Base-by-base conservation (phyloP, 2,797 vertebrate species). In the Leptodactylus fallax region DNA sequence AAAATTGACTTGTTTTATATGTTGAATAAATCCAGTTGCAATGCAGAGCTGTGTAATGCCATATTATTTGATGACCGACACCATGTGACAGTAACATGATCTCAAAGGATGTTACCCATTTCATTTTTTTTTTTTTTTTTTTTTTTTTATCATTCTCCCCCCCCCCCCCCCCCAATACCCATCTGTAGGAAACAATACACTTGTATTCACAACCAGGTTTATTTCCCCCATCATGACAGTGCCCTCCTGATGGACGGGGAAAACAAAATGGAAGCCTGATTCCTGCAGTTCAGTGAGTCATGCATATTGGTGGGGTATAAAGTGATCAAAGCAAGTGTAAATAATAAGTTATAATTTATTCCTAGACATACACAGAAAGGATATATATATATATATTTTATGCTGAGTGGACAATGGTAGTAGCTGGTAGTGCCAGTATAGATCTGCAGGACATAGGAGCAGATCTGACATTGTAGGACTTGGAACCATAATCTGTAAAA, bases 261-360 rank as follows among this genome's bases (percentile, higher is more conserved):
- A 47, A 77, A 82, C 17, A 76, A 79, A 13, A 67, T 60, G 45
- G 36, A 47, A 27, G 19, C 19, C 63, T 14, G n/a, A 36, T 27
- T n/a, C 3, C 53, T 60, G 51, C 8, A 17, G 3, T 74, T 45
- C 53, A 58, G 82, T 53, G 27, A 49, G 7, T 71, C 53, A 81
- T 71, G 65, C 63, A 67, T 79, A 45, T 13, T n/a, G 60, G 49
- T 63, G 7, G n/a, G 14, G 17, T 60, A 71, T 71, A 16, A 82
- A 82, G 79, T 81, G 71, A 77, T 49, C n/a, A 51, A 82, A 63
- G 21, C 72, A 69, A 55, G 3, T 23, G 36, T 65, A 81, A 86
- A 86, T 86, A 83, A 86, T 89, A 83, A 89, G 60, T 89, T 89
- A 89, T 80, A 63, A 85, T 83, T 89, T 89, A 89, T 89, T 86